These are phyloP conservation scores for Natator depressus DNA, from an alignment of 2,113 vertebrate genomes.

Conservation along the genomic window DNA sequence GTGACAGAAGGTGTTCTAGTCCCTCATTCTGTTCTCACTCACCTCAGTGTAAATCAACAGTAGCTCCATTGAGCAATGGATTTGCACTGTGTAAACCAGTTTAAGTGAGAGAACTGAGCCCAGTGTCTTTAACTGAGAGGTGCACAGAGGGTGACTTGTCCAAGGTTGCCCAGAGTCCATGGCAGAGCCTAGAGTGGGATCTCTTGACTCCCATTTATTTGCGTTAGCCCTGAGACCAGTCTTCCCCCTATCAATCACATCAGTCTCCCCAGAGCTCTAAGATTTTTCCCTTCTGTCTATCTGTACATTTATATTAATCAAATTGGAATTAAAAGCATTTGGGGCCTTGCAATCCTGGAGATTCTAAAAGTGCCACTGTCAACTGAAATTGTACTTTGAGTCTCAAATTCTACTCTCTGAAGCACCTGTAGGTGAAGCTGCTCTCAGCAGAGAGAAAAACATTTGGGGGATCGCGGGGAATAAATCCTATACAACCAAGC, in stretches of 20 bases:
- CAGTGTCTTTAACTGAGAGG: neutral
- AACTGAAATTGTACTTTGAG: neutral
- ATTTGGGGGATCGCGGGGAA: neutral
- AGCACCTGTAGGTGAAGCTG: neutral
- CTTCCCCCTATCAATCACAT: neutral
- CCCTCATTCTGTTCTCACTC: neutral
- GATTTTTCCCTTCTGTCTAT: neutral
- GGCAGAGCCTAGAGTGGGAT: neutral
- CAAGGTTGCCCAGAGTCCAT: neutral
- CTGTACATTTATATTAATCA: neutral
- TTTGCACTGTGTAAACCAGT: neutral
- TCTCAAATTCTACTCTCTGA: neutral
- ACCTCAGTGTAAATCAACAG: neutral
- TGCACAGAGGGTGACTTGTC: neutral
- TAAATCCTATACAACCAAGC: accelerated
- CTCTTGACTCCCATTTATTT: neutral
- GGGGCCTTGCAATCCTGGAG: too few relatives aligned
- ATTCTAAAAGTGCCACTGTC: neutral
- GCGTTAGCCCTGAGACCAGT: neutral
- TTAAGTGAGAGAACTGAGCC: neutral
- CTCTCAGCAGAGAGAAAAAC: neutral
- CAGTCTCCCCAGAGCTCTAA: neutral
- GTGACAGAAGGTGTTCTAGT: neutral
- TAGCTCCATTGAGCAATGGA: neutral
- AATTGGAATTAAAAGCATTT: neutral